Base-by-base conservation (phyloP, 1,140 invertebrate genomes). In the Tetramorium simillimum region DNA sequence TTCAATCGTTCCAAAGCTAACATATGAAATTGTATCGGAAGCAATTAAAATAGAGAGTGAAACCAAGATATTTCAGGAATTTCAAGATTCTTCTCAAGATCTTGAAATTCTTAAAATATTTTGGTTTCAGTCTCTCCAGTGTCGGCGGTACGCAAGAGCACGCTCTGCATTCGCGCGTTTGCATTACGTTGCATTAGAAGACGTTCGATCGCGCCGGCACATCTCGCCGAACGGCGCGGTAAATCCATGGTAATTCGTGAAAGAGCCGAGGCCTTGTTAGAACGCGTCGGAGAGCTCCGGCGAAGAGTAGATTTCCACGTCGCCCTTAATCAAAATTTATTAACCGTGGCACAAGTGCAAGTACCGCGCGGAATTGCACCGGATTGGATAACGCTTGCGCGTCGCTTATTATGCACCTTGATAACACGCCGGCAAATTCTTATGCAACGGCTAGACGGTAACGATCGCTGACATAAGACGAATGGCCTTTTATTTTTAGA, bases 251-350 rank as follows among this genome's bases (percentile, higher is more conserved):
- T 81, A 81, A 58, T 70, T 81, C 10, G 78, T 46, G 63, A 81
- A 81, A 81, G 63, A 81, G 62, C 46, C 12, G n/a, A 69, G 40
- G 63, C 33, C 63, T 81, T 49, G 77, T 69, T 81, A 70, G 21
- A 70, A 24, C 62, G 24, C 43, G 24, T n/a, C 46, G 16, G 37
- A 63, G 37, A 33, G 33, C 33, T 10, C 5, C 33, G 9, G n/a
- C 78, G 33, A 51, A 70, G 63, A 81, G 78, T 81, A 81, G 21
- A 70, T 81, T 70, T 70, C 49, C 78, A 70, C 78, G 63, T 81
- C 37, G 37, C 16, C 51, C 78, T 70, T 81, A 81, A 81, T 81
- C 78, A 49, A 56, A 70, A 81, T 81, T 70, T 81, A 81, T 81
- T 81, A 81, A 70, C 51, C 78, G 21, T 56, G 63, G 12, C 53